phyloP scores from a whole-genome alignment of 2,113 vertebrate species.

The Ptilonorhynchus violaceus region DNA sequence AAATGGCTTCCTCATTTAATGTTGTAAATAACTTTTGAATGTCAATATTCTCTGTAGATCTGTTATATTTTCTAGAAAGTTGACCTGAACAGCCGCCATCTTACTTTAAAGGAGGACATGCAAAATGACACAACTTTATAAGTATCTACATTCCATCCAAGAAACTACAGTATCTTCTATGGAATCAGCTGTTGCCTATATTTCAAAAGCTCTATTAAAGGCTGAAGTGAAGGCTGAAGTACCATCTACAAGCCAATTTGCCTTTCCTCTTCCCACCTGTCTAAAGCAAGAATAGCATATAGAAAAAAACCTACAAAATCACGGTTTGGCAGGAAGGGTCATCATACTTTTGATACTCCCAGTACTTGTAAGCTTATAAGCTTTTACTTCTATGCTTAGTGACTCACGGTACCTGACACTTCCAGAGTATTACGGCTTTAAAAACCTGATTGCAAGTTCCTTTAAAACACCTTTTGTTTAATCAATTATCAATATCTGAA shows the following conservation, averaged over 20 bases:
- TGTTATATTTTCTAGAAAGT: background rate
- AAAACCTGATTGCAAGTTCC: background rate
- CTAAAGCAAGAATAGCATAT: background rate
- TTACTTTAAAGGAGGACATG: background rate
- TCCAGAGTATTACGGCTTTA: background rate
- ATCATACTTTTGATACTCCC: background rate
- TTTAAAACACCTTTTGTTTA: background rate
- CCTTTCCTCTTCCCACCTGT: background rate
- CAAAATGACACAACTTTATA: background rate
- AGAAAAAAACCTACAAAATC: background rate
- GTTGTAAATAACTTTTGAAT: background rate
- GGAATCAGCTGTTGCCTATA: background rate
- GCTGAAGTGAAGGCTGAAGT: background rate
- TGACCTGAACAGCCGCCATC: background rate
- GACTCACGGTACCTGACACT: background rate
- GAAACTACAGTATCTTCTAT: background rate
- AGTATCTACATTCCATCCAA: background rate
- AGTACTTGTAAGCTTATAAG: background rate
- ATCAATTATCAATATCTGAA: fast-evolving
- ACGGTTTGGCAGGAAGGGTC: background rate
- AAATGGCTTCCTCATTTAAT: background rate
- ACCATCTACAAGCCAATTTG: background rate
- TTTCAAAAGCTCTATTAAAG: background rate
- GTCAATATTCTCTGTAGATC: background rate
- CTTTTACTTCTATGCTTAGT: background rate